Percentiles rank a stretch among this genome's conserved stretches.
Conservation (phyloP, 1,140 invertebrate species). For the Varroa destructor region DNA sequence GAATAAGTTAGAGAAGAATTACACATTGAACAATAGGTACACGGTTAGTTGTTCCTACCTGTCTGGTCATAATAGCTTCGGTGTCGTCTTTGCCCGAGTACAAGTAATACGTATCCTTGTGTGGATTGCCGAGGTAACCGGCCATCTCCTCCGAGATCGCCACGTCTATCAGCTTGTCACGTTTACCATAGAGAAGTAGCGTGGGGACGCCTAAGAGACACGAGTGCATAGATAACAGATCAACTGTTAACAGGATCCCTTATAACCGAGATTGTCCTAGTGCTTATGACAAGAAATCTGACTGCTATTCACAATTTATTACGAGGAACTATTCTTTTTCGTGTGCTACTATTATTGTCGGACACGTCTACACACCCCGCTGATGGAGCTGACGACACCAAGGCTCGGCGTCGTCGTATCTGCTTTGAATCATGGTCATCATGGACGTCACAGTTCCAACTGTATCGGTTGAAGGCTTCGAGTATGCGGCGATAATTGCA, state of each 20-base stretch:
- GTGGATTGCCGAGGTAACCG: slow-evolving; percentile 10
- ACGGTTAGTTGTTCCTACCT: background rate
- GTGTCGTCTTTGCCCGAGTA: slow-evolving; percentile 18
- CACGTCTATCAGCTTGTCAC: slow-evolving; percentile 21
- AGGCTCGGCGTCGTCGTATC: slow-evolving; percentile 18
- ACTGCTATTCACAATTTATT: background rate
- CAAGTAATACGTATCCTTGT: slow-evolving; percentile 21
- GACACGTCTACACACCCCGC: background rate
- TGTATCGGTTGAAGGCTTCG: slow-evolving; percentile 11
- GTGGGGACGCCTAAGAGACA: background rate
- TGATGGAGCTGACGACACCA: slow-evolving; percentile 5
- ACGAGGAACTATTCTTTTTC: background rate
- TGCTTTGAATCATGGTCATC: slow-evolving; percentile 20
- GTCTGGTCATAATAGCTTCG: background rate
- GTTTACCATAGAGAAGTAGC: slow-evolving; percentile 11
- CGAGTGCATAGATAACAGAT: too few relatives aligned
- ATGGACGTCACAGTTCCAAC: background rate
- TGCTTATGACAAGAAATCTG: background rate
- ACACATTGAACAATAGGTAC: too few relatives aligned
- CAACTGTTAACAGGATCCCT: too few relatives aligned
- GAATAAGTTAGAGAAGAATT: too few relatives aligned
- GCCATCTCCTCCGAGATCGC: slow-evolving; percentile 20
- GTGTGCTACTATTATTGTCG: background rate
- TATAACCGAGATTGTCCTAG: too few relatives aligned
- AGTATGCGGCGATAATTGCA: slow-evolving; percentile 3